phyloP scores from a whole-genome alignment of 2,797 vertebrate genomes.

The Huso huso region DNA sequence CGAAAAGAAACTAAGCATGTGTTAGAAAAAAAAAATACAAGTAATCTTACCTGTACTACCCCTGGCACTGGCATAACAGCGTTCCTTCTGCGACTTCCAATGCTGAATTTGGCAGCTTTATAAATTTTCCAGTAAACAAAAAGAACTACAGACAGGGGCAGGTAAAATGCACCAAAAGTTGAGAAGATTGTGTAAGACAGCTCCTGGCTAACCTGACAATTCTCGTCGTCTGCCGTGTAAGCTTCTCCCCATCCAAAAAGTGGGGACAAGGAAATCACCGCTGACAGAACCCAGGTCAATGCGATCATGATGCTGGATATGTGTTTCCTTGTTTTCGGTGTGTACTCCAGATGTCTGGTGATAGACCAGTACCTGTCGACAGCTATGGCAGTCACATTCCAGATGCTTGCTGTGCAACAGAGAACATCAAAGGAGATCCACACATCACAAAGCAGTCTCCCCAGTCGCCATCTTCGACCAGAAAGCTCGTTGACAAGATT shows the following conservation, averaged over 20 bases:
- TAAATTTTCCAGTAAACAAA: conserved; percentile 36
- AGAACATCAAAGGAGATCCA: conserved; percentile 32
- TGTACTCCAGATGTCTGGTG: conserved; percentile 27
- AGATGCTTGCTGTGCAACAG: conserved; percentile 35
- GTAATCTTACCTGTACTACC: not conserved
- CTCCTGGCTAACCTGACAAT: conserved; percentile 33
- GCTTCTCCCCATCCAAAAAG: conserved; percentile 29
- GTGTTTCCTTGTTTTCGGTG: conserved; percentile 22
- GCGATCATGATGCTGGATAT: conserved; percentile 22
- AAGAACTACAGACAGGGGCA: conserved; percentile 25
- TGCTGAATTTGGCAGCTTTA: conserved; percentile 28
- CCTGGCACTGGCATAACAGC: conserved; percentile 2
- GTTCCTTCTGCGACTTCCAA: conserved; percentile 6
- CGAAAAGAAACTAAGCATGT: no score
- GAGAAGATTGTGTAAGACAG: conserved; percentile 28
- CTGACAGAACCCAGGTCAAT: conserved; percentile 27
- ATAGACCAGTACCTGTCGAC: conserved; percentile 28
- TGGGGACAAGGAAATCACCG: conserved; percentile 26
- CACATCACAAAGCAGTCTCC: conserved; percentile 24
- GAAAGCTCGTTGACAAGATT: conserved; percentile 30
- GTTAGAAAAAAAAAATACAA: no score
- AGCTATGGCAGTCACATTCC: conserved; percentile 34
- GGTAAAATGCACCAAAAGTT: conserved; percentile 33
- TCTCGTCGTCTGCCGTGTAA: conserved; percentile 19
- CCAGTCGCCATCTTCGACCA: conserved; percentile 27